A percentile compares a stretch with the other conserved stretches of the same genome.
Conservation (phyloP, 2,888 invertebrate genomes). For the Cartodere bifasciata region DNA sequence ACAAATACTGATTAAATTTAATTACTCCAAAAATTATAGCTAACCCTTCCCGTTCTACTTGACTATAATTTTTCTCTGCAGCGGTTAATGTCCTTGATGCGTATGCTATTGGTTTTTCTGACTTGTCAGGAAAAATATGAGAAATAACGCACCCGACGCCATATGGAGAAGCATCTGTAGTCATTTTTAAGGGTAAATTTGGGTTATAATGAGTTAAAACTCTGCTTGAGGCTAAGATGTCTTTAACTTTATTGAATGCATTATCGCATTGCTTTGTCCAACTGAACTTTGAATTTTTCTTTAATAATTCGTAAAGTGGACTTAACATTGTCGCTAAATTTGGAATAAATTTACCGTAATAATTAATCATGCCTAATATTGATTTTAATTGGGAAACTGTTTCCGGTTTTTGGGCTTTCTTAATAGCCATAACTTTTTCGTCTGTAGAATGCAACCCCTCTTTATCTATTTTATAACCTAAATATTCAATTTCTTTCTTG, state of each 20-base stretch:
- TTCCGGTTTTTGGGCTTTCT: conserved; percentile 10
- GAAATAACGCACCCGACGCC: conserved; percentile 20
- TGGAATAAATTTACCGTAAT: conserved; percentile 15
- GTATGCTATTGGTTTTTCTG: conserved; percentile 19
- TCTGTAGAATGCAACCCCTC: conserved; percentile 11
- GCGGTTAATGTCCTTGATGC: conserved; percentile 8
- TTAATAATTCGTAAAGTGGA: conserved; percentile 15
- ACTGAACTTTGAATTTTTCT: conserved; percentile 9
- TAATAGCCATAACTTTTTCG: conserved; percentile 12
- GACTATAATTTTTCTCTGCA: conserved; percentile 8
- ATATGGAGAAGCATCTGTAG: conserved; percentile 4
- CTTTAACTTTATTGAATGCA: conserved; percentile 10
- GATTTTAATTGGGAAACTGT: conserved; percentile 14
- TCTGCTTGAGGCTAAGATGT: conserved; percentile 1
- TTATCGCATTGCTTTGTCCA: conserved; percentile 10
- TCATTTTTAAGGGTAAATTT: conserved; percentile 1
- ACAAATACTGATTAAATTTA: conserved; percentile 12
- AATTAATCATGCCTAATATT: conserved; percentile 14
- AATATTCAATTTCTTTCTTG: conserved; percentile 10
- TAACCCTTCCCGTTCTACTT: conserved; percentile 10
- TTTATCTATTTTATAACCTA: conserved; percentile 12
- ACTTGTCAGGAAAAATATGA: conserved; percentile 19
- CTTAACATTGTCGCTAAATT: conserved; percentile 13
- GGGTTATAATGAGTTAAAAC: conserved; percentile 6
- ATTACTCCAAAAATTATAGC: conserved; percentile 10